phyloP scores from a whole-genome alignment of 2,113 vertebrate species.

The Fulmarus glacialis region DNA sequence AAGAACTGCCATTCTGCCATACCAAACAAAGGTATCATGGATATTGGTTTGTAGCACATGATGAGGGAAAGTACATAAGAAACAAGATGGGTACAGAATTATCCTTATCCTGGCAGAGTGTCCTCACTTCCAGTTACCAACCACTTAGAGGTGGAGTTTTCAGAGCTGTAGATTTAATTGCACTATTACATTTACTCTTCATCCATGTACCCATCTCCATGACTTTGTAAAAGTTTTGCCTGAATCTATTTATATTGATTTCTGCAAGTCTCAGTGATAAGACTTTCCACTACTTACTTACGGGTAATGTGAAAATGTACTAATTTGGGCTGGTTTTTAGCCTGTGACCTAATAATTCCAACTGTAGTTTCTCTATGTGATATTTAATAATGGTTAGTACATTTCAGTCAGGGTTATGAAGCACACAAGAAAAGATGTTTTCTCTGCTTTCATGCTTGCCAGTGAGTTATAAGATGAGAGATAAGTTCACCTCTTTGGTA shows the following conservation, averaged over 20 bases:
- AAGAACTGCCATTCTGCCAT: neutral
- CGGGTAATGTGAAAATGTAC: neutral
- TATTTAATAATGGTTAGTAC: neutral
- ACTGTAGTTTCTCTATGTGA: neutral
- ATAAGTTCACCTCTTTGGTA: neutral
- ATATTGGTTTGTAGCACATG: neutral
- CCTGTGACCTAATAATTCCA: neutral
- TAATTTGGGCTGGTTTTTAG: neutral
- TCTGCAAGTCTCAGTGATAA: neutral
- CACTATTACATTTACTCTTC: neutral
- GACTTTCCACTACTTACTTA: neutral
- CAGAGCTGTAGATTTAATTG: neutral
- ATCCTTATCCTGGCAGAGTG: neutral
- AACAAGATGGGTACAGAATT: neutral
- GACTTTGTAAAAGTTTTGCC: neutral
- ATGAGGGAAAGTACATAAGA: neutral
- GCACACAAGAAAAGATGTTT: rapidly evolving
- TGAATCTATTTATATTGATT: neutral
- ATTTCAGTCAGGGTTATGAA: neutral
- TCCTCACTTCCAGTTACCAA: neutral
- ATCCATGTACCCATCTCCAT: neutral
- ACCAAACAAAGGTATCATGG: neutral
- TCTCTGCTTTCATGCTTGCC: neutral
- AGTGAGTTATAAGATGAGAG: neutral
- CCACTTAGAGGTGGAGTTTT: neutral